Base-by-base conservation (phyloP, 2,888 invertebrate genomes). In the Thecocarcelia acutangulata region DNA sequence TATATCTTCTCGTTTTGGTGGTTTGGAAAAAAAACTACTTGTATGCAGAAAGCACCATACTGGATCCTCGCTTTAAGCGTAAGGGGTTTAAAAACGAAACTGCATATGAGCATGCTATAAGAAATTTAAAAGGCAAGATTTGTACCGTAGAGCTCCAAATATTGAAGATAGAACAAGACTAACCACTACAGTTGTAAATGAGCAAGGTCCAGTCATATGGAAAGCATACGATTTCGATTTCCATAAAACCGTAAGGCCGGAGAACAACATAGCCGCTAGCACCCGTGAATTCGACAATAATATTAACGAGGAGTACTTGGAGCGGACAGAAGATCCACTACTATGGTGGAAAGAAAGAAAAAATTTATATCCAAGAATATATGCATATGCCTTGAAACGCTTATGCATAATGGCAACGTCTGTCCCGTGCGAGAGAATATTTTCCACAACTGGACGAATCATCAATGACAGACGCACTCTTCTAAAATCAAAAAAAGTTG, bases 281-380 rank as follows among this genome's bases (percentile, higher is more conserved):
- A n/a, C n/a, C n/a, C n/a, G 74, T 15, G 74, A 80, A 56, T 12
- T 80, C 1, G 74, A 80, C 0, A 80, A 74, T 11, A 68, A 70
- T 5, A 42, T 59, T 21, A 21, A 42, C 24, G 59, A 59, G 24
- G 59, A 59, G 9, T 59, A 44, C 15, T 42, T 59, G 17, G 77
- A 70, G 1, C 42, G 77, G 8, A 56, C 5, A 54, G 19, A 54
- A 8, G 73, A n/a, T n/a, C n/a, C n/a, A n/a, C n/a, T n/a, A n/a
- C n/a, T n/a, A n/a, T n/a, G n/a, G n/a, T n/a, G n/a, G n/a, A n/a
- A n/a, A n/a, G n/a, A n/a, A n/a, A n/a, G n/a, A n/a, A n/a, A n/a
- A n/a, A n/a, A n/a, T n/a, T n/a, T n/a, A n/a, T n/a, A n/a, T n/a
- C n/a, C n/a, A n/a, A n/a, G n/a, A n/a, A n/a, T n/a, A n/a, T n/a